A percentile compares a stretch with the other conserved stretches of the same genome.
phyloP scores from a whole-genome alignment of 2,888 invertebrate genomes.

The Xestia xanthographa region DNA sequence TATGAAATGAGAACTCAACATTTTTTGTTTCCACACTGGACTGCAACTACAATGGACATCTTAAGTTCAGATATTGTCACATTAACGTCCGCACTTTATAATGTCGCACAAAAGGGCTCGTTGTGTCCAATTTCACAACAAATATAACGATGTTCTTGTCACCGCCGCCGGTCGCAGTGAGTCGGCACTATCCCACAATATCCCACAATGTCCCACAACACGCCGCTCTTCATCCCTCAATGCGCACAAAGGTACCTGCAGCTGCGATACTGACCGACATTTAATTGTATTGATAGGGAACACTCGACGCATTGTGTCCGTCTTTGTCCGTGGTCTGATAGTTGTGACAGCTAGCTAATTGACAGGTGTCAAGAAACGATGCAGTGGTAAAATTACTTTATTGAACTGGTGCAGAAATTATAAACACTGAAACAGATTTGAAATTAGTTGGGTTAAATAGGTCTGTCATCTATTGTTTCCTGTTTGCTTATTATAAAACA shows the following conservation, averaged over 20 bases:
- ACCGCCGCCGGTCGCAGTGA: constrained; percentile 58
- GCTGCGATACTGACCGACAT: constrained; percentile 73
- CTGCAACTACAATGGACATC: constrained; percentile 57
- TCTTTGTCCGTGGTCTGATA: constrained; percentile 67
- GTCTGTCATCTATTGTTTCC: neutral
- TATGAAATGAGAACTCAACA: constrained; percentile 26
- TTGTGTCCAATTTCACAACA: constrained; percentile 75
- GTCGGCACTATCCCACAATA: constrained; percentile 64
- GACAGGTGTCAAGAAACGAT: constrained; percentile 75
- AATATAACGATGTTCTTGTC: constrained; percentile 55
- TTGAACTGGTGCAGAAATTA: neutral
- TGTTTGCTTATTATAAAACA: neutral
- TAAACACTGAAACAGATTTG: neutral
- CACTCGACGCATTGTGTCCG: constrained; percentile 58
- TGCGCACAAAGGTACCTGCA: constrained; percentile 71
- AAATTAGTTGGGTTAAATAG: neutral
- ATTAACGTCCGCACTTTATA: constrained; percentile 49
- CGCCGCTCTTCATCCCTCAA: constrained; percentile 25
- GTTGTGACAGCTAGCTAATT: constrained; percentile 78
- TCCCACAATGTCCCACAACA: constrained; percentile 44
- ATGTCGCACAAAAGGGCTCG: constrained; percentile 60
- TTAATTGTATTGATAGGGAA: constrained; percentile 71
- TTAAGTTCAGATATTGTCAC: constrained; percentile 60
- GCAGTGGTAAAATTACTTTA: constrained; percentile 32
- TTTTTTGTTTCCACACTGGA: constrained; percentile 40